Conservation (phyloP, 2,888 invertebrate species). For the Drosophila ustulata region DNA sequence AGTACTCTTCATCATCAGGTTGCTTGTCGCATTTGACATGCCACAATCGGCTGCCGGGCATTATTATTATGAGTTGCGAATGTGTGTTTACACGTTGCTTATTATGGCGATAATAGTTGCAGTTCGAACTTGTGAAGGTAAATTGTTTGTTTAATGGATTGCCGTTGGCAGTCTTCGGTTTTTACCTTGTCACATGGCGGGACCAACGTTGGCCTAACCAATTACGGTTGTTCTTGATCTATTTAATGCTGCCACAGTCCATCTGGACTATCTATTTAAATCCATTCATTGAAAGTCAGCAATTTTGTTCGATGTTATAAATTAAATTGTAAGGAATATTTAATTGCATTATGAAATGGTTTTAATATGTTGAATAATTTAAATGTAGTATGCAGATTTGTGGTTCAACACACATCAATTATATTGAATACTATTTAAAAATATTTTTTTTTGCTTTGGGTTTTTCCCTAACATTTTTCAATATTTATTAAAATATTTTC, state of each 20-base stretch:
- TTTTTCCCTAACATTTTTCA: no score
- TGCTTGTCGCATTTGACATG: conserved; percentile 29
- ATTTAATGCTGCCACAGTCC: neutral
- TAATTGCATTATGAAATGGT: no score
- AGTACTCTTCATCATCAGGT: conserved; percentile 14
- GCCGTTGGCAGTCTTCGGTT: neutral
- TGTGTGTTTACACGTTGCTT: conserved; percentile 33
- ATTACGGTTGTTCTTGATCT: neutral
- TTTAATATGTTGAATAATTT: no score
- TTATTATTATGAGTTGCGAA: conserved; percentile 21
- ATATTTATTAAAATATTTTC: no score
- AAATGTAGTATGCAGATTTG: no score
- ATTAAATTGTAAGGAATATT: no score
- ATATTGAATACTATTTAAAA: no score
- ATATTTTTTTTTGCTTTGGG: no score
- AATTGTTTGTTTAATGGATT: conserved; percentile 10
- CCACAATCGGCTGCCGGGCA: conserved; percentile 49
- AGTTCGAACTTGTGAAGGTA: conserved; percentile 5
- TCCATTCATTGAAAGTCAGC: no score
- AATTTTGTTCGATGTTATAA: no score
- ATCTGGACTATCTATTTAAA: no score
- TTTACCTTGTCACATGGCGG: neutral
- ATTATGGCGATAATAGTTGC: conserved; percentile 15
- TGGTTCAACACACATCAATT: no score
- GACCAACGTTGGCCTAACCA: neutral